These are phyloP conservation scores for Crypturellus undulatus DNA, from an alignment of 2,113 vertebrate genomes.

Conservation along the genomic window DNA sequence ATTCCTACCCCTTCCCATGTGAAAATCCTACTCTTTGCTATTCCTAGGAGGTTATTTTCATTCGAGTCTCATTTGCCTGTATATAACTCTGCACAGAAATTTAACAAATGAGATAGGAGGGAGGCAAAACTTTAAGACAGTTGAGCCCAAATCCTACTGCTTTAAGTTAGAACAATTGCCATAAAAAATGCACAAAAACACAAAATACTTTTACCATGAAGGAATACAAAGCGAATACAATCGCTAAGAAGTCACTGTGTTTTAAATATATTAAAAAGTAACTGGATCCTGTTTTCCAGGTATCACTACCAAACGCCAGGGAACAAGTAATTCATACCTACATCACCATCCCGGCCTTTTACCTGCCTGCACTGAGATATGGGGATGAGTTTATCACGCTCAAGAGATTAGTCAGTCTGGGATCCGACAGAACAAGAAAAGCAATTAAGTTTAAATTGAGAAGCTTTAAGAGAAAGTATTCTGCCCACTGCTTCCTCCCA, in stretches of 20 bases:
- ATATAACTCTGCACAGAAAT: neutral
- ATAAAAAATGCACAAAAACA: neutral
- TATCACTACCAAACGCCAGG: neutral
- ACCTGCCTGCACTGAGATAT: neutral
- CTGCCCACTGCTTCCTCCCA: neutral
- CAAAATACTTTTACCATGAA: neutral
- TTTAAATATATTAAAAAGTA: neutral
- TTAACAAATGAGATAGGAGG: neutral
- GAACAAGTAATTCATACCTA: conserved; percentile 21
- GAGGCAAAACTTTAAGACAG: neutral
- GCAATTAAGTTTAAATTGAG: conserved; percentile 46
- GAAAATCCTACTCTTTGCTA: conserved; percentile 21
- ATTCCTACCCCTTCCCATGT: neutral
- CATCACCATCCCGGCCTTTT: neutral
- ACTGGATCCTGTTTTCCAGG: neutral
- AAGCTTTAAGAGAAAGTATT: neutral
- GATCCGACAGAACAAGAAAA: conserved; percentile 37
- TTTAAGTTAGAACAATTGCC: neutral
- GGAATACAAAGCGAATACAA: neutral
- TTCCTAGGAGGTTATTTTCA: neutral
- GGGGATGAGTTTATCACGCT: conserved; percentile 6
- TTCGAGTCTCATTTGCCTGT: neutral
- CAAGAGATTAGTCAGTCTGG: conserved; percentile 36
- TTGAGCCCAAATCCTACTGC: neutral
- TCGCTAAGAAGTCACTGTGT: neutral